Base-by-base conservation (phyloP, 2,888 invertebrate genomes). In the Thyatira batis region DNA sequence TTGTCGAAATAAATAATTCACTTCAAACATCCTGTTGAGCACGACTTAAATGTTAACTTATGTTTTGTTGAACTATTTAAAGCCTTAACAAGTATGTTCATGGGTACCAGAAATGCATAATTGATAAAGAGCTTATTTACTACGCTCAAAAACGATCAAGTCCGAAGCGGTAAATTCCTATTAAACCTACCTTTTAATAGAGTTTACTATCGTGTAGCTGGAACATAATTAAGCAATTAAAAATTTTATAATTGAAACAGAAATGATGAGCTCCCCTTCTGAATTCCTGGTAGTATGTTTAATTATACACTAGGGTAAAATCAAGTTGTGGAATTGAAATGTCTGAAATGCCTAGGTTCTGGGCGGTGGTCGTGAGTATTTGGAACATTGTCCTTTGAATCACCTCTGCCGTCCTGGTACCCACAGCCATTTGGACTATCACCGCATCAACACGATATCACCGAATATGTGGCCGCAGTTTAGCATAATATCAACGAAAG, bases 401-500 rank as follows among this genome's bases (percentile, higher is more conserved):
- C 17, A 39, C 39, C 39, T 39, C 39, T 39, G 39, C 17, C 8
- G 8, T 39, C 39, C 39, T 39, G 39, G 39, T 39, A 39, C 8
- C 11, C 17, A 39, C 65, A 62, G 64, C 68, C 69, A 66, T 62
- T 58, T 61, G 63, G 60, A 58, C 64, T 58, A 66, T 69, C 70
- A 69, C 69, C 66, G 62, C 70, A 69, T 69, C 66, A 62, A 60
- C 57, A 25, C 55, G 56, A 17, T 39, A 17, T 39, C 52, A 54
- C 53, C 56, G 53, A 61, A 65, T 64, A 66, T 65, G 57, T 65
- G 61, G 51, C 62, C 73, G 53, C 63, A 65, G 66, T 70, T 72
- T 71, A 70, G 69, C 71, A 75, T 76, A 68, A 74, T 67, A 72
- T 67, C 60, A 54, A 63, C 66, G 59, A 69, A n/a, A 71, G 60